Evolutionary conservation across 2,888 invertebrate species (phyloP).

Genomic region (Fragum sueziense): DNA sequence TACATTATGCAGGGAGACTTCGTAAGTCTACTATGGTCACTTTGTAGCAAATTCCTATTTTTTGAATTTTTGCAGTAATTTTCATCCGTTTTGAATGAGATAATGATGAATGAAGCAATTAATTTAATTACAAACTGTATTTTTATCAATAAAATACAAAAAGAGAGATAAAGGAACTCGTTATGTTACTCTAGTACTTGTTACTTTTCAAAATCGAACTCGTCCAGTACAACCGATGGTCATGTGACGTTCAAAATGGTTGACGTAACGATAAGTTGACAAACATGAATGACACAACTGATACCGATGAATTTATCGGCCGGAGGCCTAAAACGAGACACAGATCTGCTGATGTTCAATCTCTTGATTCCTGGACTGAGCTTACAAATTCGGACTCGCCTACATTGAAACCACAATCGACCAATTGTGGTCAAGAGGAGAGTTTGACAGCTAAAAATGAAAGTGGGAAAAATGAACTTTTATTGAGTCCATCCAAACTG

Average conservation of each 20-base stretch:
- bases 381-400: constrained; percentile 31
- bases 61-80: too few species aligned
- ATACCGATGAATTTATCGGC: not conserved
- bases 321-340: constrained; percentile 27
- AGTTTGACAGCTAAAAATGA: constrained; percentile 13
- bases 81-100: too few species aligned
- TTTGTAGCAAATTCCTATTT: too few species aligned
- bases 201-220: not conserved
- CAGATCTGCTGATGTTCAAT: constrained; percentile 65
- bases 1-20: constrained; percentile 46
- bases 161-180: too few species aligned
- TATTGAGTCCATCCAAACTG: constrained; percentile 35
- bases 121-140: too few species aligned
- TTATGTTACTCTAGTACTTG: too few species aligned
- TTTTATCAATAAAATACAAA: too few species aligned
- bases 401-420: not conserved
- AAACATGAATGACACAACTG: not conserved
- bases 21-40: too few species aligned
- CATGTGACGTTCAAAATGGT: constrained; percentile 58
- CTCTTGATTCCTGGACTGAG: constrained; percentile 72
- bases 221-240: not conserved
- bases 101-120: too few species aligned
- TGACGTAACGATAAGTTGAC: constrained; percentile 20
- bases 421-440: not conserved
- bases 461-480: constrained; percentile 13